Evolutionary conservation across 2,797 vertebrate species (phyloP).

Genomic region (Hyperoplus immaculatus): DNA sequence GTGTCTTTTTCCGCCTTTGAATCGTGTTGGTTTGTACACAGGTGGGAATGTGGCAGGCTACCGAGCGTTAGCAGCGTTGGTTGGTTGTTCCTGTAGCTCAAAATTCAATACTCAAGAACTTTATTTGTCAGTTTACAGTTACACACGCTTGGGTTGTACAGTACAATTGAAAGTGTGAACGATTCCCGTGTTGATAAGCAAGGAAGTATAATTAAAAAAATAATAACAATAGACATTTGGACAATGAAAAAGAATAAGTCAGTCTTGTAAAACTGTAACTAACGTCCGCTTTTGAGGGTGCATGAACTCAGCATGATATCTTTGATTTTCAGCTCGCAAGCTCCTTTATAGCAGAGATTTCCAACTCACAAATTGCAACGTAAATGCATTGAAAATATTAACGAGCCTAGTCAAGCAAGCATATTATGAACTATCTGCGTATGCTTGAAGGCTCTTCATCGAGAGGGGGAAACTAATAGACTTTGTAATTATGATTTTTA

Average conservation of each 20-base stretch:
- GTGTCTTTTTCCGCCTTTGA: neutral
- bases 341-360: neutral
- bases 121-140: too few relatives aligned
- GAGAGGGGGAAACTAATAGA: too few relatives aligned
- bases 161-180: too few relatives aligned
- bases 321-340: conserved; percentile 29
- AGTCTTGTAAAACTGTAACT: conserved; percentile 11
- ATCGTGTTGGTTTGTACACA: conserved; percentile 16
- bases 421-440: neutral
- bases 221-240: too few relatives aligned
- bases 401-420: neutral
- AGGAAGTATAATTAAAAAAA: too few relatives aligned
- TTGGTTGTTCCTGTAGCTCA: conserved; percentile 9
- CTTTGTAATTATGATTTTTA: too few relatives aligned
- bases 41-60: conserved; percentile 55
- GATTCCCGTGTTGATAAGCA: too few relatives aligned
- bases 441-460: too few relatives aligned
- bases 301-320: neutral
- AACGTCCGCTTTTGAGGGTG: conserved; percentile 22
- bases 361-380: accelerated
- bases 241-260: too few relatives aligned
- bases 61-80: conserved; percentile 57
- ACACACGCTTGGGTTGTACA: too few relatives aligned
- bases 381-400: neutral
- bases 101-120: too few relatives aligned